These are phyloP conservation scores for Corvus moneduloides DNA, from an alignment of 2,113 vertebrate genomes.

Conservation along the genomic window DNA sequence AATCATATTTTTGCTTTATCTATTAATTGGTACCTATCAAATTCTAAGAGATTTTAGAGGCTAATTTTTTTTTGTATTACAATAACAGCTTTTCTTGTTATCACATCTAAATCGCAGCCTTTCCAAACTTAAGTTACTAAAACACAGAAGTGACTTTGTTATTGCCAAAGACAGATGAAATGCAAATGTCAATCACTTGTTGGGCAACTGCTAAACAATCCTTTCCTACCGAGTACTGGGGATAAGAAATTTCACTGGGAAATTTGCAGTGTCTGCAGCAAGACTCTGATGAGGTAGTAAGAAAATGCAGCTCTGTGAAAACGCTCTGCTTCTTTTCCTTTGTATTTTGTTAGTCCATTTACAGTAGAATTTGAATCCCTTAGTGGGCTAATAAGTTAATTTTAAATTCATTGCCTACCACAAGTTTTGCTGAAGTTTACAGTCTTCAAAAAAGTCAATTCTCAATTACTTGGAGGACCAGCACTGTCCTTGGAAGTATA, in stretches of 20 bases:
- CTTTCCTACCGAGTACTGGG: not conserved
- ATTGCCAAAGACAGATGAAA: not conserved
- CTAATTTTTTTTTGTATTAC: not conserved
- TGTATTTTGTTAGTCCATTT: not conserved
- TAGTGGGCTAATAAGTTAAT: not conserved
- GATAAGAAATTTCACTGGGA: not conserved
- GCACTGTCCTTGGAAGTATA: not conserved
- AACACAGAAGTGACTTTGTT: not conserved
- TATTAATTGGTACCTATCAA: not conserved
- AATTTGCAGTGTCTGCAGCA: not conserved
- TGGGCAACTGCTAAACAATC: not conserved
- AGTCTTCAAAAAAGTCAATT: slow-evolving; percentile 1
- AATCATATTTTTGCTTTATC: not conserved
- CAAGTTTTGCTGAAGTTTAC: slow-evolving; percentile 19
- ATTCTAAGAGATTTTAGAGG: not conserved
- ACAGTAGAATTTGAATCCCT: not conserved
- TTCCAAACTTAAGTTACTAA: not conserved
- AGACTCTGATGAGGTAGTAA: not conserved
- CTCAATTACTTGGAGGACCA: slow-evolving; percentile 18
- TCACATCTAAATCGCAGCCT: not conserved
- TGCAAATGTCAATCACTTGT: not conserved
- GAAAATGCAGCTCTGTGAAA: not conserved
- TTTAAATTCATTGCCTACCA: not conserved
- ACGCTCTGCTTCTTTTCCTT: not conserved
- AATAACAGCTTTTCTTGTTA: not conserved